Evolutionary conservation across 2,888 invertebrate species (phyloP), one percentile per base, ranked within the genome.

Genomic region (Cordylochernes scorpioides): DNA sequence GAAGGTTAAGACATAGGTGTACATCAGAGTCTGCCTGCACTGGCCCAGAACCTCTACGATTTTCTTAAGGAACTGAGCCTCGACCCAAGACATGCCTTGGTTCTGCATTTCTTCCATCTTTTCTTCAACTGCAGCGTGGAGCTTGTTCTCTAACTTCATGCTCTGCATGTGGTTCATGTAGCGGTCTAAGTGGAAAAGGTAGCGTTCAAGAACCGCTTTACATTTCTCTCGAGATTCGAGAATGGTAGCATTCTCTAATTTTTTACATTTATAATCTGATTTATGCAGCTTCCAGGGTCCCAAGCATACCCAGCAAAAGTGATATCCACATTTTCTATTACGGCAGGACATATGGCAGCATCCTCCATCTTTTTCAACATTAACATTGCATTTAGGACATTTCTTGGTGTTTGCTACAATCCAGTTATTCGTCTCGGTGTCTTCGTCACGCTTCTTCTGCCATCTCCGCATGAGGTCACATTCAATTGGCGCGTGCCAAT

Each of bases 101-200:
- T 86, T 84, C 53, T 97, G 94, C 91, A 97, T 91, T 58, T 88
- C 88, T 54, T 91, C 88, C 91, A 97, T 94, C 62, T 94, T 94
- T 52, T 74, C 73, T 56, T 86, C 82, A 34, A 91, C 77, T 35
- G 77, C 75, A 5, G 82, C 77, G 58, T 91, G 88, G 33, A 94
- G 63, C 64, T 59, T 91, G 57, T 73, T 71, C 61, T 97, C 94
- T 58, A 97, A 84, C 57, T 84, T 84, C 48, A 94, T 64, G 41
- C 86, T 86, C 57, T 88, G 86, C 80, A 86, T 84, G 58, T 97
- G 94, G 58, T 94, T 94, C 80, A 91, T 86, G 57, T 88, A 97
- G 36, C 94, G 72, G 60, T 91, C 91, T 58, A 86, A 94, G 58
- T 94, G 97, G 61, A 91, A 91, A 45, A 94, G 61, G 57, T 97